Conservation (phyloP, 2,113 vertebrate genomes). For the Sterna hirundo region DNA sequence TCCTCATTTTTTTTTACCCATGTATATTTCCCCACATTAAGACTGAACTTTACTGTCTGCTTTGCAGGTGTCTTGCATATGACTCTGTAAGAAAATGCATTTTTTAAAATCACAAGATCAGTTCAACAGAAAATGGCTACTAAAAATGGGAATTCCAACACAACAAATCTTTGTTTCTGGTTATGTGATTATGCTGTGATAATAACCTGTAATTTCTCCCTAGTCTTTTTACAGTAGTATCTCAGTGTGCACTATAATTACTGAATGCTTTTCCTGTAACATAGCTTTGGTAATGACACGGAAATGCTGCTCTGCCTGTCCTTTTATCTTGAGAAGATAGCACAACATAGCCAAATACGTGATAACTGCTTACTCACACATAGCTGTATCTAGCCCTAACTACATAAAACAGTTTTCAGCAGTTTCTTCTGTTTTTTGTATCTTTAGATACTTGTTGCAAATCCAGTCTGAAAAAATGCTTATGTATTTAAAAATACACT, state of each 20-base stretch:
- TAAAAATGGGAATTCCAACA: neutral
- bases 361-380: neutral
- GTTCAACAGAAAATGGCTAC: neutral
- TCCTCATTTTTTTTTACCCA: neutral
- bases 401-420: neutral
- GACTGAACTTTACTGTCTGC: neutral
- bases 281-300: neutral
- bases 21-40: neutral
- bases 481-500: neutral
- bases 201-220: constrained; percentile 7
- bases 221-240: neutral
- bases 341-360: neutral
- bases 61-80: neutral
- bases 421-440: neutral
- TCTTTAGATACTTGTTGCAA: neutral
- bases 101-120: neutral
- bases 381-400: neutral
- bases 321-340: neutral
- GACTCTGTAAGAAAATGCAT: neutral
- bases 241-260: constrained; percentile 27
- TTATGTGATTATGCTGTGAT: neutral
- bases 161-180: neutral
- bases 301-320: constrained; percentile 12
- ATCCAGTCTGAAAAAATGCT: neutral
- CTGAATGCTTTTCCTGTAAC: neutral